Evolutionary conservation across 2,888 invertebrate species (phyloP).

Genomic region (Oithona nana): DNA sequence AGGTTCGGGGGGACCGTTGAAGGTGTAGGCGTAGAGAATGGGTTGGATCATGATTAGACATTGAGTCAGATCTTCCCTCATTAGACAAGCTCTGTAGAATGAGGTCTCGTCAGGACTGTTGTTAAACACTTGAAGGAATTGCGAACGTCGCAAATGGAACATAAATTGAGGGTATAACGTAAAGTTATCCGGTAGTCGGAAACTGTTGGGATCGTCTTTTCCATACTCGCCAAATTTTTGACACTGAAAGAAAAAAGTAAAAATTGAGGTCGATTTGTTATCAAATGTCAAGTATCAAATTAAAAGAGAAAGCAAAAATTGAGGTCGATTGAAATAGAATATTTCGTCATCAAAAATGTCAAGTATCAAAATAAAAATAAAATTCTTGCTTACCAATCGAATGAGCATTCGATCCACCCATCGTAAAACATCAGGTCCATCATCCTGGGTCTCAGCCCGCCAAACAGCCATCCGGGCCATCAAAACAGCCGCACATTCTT

Average conservation of each 20-base stretch:
- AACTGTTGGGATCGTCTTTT: slow-evolving; percentile 91
- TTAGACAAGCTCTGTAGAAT: slow-evolving; percentile 67
- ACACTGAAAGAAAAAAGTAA: slow-evolving; percentile 45
- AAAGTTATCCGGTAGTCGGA: slow-evolving; percentile 87
- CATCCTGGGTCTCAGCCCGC: slow-evolving; percentile 81
- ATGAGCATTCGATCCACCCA: slow-evolving; percentile 98
- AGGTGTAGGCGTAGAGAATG: slow-evolving; percentile 92
- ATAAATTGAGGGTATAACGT: slow-evolving; percentile 98
- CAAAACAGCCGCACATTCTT: slow-evolving; percentile 90
- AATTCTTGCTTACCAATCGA: slow-evolving; percentile 62
- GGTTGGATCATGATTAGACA: slow-evolving; percentile 99
- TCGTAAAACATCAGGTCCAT: slow-evolving; percentile 79
- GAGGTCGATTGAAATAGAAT: no score
- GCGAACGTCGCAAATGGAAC: slow-evolving; percentile 94
- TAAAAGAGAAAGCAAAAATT: no score
- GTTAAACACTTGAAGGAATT: slow-evolving; percentile 98
- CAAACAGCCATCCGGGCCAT: slow-evolving; percentile 94
- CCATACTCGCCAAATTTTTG: slow-evolving; percentile 98
- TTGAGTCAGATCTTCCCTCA: slow-evolving; percentile 91
- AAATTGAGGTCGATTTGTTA: slow-evolving; percentile 13
- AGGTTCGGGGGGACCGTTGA: slow-evolving; percentile 91
- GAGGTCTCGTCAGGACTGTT: slow-evolving; percentile 96
- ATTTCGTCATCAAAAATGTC: no score
- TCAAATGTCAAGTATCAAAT: neutral
- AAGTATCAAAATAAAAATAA: no score